phyloP scores from a whole-genome alignment of 2,888 invertebrate species.

The Lysandra coridon region DNA sequence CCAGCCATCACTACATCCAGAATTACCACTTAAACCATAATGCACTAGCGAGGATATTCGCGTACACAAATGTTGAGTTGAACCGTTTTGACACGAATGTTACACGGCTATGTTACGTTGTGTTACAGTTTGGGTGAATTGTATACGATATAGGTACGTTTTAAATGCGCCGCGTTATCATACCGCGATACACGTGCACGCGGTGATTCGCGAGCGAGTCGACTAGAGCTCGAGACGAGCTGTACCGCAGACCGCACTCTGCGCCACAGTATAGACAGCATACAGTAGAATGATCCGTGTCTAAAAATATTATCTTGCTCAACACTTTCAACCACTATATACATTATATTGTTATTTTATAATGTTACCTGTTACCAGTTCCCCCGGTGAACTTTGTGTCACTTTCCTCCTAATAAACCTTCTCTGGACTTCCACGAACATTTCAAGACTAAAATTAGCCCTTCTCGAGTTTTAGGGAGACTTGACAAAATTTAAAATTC shows the following conservation, averaged over 20 bases:
- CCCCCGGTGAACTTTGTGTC: too few relatives aligned
- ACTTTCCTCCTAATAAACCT: too few relatives aligned
- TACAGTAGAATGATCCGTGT: not conserved
- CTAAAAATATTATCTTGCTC: not conserved
- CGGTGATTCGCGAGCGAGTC: conserved; percentile 62
- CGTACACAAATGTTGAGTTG: not conserved
- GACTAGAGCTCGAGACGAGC: conserved; percentile 49
- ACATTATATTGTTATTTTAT: too few relatives aligned
- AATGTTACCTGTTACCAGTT: too few relatives aligned
- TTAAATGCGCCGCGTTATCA: conserved; percentile 72
- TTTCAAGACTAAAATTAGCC: too few relatives aligned
- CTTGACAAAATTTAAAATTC: too few relatives aligned
- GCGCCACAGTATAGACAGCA: conserved; percentile 17
- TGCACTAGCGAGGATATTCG: conserved; percentile 35
- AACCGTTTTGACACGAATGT: not conserved
- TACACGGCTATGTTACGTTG: not conserved
- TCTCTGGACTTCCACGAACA: too few relatives aligned
- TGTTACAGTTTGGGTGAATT: not conserved
- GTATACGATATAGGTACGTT: conserved; percentile 35
- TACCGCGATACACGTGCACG: conserved; percentile 60
- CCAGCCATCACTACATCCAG: conserved; percentile 59
- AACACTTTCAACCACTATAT: not conserved
- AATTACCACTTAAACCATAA: conserved; percentile 52
- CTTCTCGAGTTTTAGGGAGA: too few relatives aligned
- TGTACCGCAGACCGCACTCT: not conserved